These are phyloP conservation scores for Philotrypesis tridentata DNA, from an alignment of 1,140 invertebrate species.

Conservation along the genomic window DNA sequence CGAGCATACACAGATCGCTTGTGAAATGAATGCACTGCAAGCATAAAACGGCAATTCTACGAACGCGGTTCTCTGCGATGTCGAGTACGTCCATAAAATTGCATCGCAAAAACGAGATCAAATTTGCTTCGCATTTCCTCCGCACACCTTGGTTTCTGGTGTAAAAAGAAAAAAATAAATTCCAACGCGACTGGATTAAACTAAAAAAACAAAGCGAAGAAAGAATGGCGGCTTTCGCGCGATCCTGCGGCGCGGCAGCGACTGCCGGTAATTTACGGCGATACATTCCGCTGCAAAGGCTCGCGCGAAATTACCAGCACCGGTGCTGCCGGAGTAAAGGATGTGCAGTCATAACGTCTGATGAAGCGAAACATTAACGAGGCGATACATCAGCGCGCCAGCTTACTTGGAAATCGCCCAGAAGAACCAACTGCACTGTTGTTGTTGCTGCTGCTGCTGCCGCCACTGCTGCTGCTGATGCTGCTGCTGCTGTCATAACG, in stretches of 20 bases:
- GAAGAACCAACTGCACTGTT: conserved; percentile 53
- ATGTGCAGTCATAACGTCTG: conserved; percentile 71
- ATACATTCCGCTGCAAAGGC: conserved; percentile 67
- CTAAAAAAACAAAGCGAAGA: neutral
- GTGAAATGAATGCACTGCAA: no score
- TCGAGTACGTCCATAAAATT: conserved; percentile 1
- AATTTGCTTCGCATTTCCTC: neutral
- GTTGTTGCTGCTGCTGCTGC: neutral
- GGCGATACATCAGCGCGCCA: conserved; percentile 68
- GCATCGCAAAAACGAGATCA: neutral
- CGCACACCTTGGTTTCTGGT: neutral
- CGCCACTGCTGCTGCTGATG: neutral
- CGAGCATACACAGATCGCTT: no score
- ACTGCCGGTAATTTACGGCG: conserved; percentile 66
- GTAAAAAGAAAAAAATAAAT: no score
- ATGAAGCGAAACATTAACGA: conserved; percentile 73
- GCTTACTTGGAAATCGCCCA: conserved; percentile 67
- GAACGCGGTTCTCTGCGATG: neutral
- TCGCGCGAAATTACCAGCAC: conserved; percentile 67
- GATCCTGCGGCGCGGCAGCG: conserved; percentile 54
- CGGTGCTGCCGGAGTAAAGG: conserved; percentile 67
- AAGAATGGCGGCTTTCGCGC: conserved; percentile 17
- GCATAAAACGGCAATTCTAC: neutral
- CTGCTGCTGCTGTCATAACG: neutral
- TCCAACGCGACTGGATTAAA: no score